Percentiles rank a stretch among this genome's conserved stretches.
phyloP scores from a whole-genome alignment of 2,888 invertebrate species.

The Stenodema calcarata region DNA sequence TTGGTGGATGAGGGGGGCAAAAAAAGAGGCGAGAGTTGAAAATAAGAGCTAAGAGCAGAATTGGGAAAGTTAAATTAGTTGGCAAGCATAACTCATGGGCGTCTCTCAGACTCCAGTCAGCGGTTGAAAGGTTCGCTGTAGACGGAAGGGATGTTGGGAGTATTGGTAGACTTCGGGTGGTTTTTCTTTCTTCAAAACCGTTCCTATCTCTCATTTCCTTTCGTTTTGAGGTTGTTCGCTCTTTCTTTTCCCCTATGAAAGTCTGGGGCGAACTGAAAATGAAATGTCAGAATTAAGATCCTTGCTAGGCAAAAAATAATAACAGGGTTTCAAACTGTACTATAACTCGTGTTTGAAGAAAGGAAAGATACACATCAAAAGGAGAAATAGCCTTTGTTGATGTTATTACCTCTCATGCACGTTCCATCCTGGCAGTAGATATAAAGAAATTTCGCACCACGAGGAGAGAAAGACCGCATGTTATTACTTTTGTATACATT shows the following conservation, averaged over 20 bases:
- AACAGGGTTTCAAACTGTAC: no score
- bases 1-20: background rate
- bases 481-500: no score
- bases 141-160: background rate
- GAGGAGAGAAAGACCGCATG: no score
- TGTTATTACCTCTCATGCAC: no score
- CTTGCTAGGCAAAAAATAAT: no score
- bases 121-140: background rate
- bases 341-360: no score
- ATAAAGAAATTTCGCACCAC: no score
- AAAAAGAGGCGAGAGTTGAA: background rate
- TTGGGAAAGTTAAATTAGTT: constrained; percentile 45
- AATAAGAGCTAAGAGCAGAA: constrained; percentile 35
- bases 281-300: no score
- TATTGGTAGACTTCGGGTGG: background rate
- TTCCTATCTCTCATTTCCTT: background rate
- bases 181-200: background rate
- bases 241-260: background rate
- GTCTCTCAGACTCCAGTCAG: background rate
- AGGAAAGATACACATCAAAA: no score
- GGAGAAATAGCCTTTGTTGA: no score
- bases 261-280: background rate
- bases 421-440: no score
- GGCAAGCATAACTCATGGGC: constrained; percentile 25
- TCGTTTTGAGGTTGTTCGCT: background rate